These are phyloP conservation scores for Troilus luridus DNA, from an alignment of 2,888 invertebrate genomes.

Conservation along the genomic window DNA sequence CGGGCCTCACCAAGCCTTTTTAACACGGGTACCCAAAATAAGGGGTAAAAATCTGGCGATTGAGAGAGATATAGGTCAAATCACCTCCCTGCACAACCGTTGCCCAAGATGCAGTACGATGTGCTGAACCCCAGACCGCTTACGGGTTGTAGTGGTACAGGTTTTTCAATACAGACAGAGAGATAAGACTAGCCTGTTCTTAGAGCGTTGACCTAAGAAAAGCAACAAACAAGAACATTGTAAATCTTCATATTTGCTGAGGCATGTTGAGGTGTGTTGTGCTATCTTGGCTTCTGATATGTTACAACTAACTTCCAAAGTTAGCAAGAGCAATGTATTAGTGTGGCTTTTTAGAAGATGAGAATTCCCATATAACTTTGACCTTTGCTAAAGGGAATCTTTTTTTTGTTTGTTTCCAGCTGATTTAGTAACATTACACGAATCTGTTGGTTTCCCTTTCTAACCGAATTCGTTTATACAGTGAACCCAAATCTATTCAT, in stretches of 20 bases:
- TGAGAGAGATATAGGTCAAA: too few relatives aligned
- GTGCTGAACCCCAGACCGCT: too few relatives aligned
- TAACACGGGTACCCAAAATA: too few relatives aligned
- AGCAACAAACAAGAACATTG: not conserved
- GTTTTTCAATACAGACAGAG: too few relatives aligned
- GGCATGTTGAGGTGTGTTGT: slow-evolving; percentile 13
- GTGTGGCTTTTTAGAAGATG: slow-evolving; percentile 29
- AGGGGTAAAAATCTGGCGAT: too few relatives aligned
- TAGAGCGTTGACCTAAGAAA: slow-evolving; percentile 2
- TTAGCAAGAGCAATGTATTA: slow-evolving; percentile 8
- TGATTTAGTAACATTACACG: not conserved
- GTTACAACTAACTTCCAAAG: slow-evolving; percentile 30
- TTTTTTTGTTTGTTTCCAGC: not conserved
- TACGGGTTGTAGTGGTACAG: too few relatives aligned
- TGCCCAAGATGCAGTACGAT: too few relatives aligned
- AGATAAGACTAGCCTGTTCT: not conserved
- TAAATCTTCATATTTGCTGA: slow-evolving; percentile 31
- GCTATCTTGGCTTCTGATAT: not conserved
- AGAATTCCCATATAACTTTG: not conserved
- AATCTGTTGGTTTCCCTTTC: too few relatives aligned
- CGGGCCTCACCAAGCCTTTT: too few relatives aligned
- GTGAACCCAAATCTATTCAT: not conserved
- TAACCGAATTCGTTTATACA: too few relatives aligned
- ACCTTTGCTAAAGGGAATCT: not conserved
- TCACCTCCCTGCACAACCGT: too few relatives aligned